A percentile compares a stretch with the other conserved stretches of the same genome.
phyloP scores from a whole-genome alignment of 2,888 invertebrate species.

The Clistopyga incitator region DNA sequence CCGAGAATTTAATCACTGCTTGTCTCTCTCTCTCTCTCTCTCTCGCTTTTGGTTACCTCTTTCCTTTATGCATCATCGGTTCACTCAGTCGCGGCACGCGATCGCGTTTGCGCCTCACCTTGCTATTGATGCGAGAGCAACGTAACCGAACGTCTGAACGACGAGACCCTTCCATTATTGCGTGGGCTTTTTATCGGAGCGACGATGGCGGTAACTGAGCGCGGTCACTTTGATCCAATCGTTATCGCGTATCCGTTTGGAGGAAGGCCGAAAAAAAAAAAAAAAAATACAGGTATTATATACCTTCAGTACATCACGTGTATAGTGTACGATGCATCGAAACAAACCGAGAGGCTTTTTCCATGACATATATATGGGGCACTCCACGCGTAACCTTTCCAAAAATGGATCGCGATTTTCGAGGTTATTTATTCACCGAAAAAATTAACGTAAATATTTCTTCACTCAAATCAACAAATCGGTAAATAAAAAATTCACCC shows the following conservation, averaged over 20 bases:
- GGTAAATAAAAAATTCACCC: no score
- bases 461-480: no score
- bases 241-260: constrained; percentile 54
- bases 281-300: constrained; percentile 19
- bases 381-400: no score
- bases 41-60: not conserved
- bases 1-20: constrained; percentile 26
- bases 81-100: constrained; percentile 37
- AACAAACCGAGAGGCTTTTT: not conserved
- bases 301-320: constrained; percentile 24
- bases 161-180: constrained; percentile 46
- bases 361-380: constrained; percentile 1
- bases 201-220: constrained; percentile 27
- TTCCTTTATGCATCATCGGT: not conserved
- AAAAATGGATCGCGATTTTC: no score
- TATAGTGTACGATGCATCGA: constrained; percentile 9
- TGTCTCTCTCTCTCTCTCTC: not conserved
- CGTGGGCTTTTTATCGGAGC: constrained; percentile 48
- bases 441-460: no score
- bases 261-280: constrained; percentile 19
- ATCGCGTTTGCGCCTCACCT: constrained; percentile 30
- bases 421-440: no score
- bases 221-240: constrained; percentile 65
- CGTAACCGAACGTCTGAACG: constrained; percentile 16
- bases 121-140: constrained; percentile 19